Base-by-base conservation (phyloP, 2,797 vertebrate species). In the Amniataba percoides region DNA sequence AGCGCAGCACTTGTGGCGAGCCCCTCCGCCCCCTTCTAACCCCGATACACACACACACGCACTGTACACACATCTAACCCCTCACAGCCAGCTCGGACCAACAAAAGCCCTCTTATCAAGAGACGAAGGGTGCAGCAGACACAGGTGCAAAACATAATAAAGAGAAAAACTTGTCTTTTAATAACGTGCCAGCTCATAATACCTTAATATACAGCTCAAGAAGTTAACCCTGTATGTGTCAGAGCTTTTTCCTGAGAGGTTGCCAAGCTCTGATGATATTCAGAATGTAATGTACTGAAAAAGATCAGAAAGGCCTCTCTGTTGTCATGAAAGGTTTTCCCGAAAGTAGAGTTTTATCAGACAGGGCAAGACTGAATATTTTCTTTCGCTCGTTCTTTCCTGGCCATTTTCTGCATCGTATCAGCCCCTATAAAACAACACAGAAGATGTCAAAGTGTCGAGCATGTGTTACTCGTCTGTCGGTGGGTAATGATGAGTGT, bases 121-220 rank as follows among this genome's bases (percentile, higher is more conserved):
- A 76, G 71, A 77, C 34, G 40, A 64, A 82, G 86, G 75, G 72
- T 34, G 25, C 85, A 85, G 88, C 84, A 81, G 78, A 84, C 89
- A 45, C 94, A 95, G 95, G 94, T 95, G 95, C 93, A 94, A 91
- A 91, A 81, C 71, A 86, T 93, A 94, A 90, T 95, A 87, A 93
- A 92, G 87, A 60, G 57, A 89, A 86, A 87, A 61, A 84, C 45
- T 51, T 68, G 74, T 87, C 87, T 91, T 94, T 90, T 93, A 94
- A 93, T 95, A 93, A 94, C 87, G 81, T 75, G 78, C 81, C 88
- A 80, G 82, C 56, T 74, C 81, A 81, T 91, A 93, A 91, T 93
- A 84, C 81, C 74, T 61, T 39, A 74, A 71, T 86, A 53, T 84
- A 85, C 61, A 71, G 86, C 71, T 74, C 70, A 36, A 51, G 23